Evolutionary conservation across 2,888 invertebrate genomes (phyloP).

Genomic region (Acanthoscelides obtectus): DNA sequence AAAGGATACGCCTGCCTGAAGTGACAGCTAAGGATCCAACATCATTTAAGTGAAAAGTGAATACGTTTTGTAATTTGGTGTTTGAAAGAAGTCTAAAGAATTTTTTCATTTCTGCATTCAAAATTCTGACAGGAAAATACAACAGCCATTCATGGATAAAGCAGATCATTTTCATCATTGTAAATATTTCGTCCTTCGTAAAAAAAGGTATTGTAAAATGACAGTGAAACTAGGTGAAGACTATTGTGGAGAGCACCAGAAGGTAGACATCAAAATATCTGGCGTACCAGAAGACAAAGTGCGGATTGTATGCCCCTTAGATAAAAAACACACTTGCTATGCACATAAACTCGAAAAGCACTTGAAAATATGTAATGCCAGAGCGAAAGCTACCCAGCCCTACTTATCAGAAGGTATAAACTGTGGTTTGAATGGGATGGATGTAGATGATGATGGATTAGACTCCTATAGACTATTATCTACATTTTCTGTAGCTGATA

Average conservation of each 20-base stretch:
- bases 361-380: conserved; percentile 68
- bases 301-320: conserved; percentile 68
- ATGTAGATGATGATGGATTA: conserved; percentile 9
- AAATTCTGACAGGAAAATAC: too few species aligned
- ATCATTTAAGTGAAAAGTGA: too few species aligned
- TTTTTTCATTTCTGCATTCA: too few species aligned
- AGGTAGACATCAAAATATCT: conserved; percentile 38
- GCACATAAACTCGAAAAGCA: conserved; percentile 64
- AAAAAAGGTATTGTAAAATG: conserved; percentile 74
- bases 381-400: conserved; percentile 49
- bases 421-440: conserved; percentile 33
- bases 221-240: conserved; percentile 61
- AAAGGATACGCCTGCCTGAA: too few species aligned
- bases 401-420: conserved; percentile 55
- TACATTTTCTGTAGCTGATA: conserved; percentile 40
- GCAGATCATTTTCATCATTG: conserved; percentile 44
- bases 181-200: conserved; percentile 62
- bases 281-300: conserved; percentile 19
- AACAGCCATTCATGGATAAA: not conserved
- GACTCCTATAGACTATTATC: conserved; percentile 39
- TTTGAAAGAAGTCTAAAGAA: too few species aligned
- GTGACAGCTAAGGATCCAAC: too few species aligned
- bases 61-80: too few species aligned
- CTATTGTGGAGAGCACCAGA: conserved; percentile 68
- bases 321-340: conserved; percentile 68